Evolutionary conservation across 2,113 vertebrate species (phyloP).

Genomic region (Paratilapia polleni): DNA sequence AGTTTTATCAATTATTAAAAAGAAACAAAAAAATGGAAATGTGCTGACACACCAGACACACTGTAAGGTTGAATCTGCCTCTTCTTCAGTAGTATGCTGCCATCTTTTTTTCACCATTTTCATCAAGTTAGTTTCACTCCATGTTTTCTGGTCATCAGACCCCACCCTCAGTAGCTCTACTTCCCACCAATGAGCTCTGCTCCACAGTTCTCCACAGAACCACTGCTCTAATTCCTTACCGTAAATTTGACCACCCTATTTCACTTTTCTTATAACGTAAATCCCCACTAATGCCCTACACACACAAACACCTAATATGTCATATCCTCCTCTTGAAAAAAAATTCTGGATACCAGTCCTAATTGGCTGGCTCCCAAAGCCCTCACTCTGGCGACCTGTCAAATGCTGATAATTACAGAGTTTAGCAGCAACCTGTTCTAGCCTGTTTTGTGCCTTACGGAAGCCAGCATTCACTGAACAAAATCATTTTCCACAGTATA

Average conservation of each 20-base stretch:
- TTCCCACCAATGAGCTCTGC: too few species aligned
- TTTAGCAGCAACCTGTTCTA: constrained; percentile 57
- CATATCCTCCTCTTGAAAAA: constrained; percentile 34
- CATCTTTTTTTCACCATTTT: neutral
- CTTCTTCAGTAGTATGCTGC: neutral
- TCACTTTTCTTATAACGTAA: neutral
- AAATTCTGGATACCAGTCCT: constrained; percentile 44
- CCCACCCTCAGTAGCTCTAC: too few species aligned
- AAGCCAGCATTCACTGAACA: constrained; percentile 41
- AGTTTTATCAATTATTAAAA: neutral
- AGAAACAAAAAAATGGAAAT: neutral
- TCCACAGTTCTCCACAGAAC: neutral
- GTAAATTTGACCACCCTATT: neutral
- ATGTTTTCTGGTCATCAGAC: neutral
- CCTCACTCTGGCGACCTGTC: constrained; percentile 35
- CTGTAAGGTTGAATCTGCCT: neutral
- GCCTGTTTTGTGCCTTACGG: constrained; percentile 47
- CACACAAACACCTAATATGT: constrained; percentile 36
- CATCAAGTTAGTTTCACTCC: neutral
- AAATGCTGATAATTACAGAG: constrained; percentile 61
- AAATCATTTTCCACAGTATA: constrained; percentile 39
- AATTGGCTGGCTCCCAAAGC: constrained; percentile 47
- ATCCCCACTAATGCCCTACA: neutral
- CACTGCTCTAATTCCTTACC: neutral
- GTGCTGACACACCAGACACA: neutral